Conservation (phyloP, 2,797 vertebrate genomes). For the Notolabrus celidotus region DNA sequence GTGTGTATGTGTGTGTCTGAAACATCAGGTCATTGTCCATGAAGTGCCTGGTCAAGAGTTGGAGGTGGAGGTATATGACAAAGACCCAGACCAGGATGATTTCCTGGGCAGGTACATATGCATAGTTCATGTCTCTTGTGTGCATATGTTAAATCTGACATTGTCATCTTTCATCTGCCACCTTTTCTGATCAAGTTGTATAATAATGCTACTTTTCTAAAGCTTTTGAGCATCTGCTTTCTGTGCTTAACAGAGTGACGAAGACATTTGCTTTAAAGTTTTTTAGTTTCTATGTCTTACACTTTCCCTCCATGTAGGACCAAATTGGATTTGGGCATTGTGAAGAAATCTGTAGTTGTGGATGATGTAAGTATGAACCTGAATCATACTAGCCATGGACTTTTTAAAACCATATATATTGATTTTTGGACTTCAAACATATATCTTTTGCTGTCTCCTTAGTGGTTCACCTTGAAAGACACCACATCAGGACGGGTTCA, state of each 20-base stretch:
- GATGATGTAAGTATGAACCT: conserved; percentile 87
- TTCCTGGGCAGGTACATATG: conserved; percentile 93
- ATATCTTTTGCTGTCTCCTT: conserved; percentile 26
- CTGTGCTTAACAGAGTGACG: not conserved
- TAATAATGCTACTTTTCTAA: not conserved
- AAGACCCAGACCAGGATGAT: conserved; percentile 96
- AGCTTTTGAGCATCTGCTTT: not conserved
- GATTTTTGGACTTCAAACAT: conserved; percentile 6
- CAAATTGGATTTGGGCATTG: conserved; percentile 92
- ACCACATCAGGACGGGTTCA: conserved; percentile 88
- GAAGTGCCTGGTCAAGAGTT: conserved; percentile 96
- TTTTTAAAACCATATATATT: not conserved
- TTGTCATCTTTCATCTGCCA: conserved; percentile 51
- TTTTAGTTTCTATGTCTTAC: not conserved
- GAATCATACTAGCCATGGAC: not conserved
- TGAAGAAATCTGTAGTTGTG: conserved; percentile 86
- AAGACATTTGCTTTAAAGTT: conserved; percentile 8
- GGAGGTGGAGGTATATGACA: conserved; percentile 95
- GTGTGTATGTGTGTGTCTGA: conserved; percentile 75
- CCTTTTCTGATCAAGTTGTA: not conserved
- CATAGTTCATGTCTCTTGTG: conserved; percentile 76
- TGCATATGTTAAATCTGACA: conserved; percentile 69
- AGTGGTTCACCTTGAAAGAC: conserved; percentile 93
- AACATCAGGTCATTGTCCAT: conserved; percentile 92
- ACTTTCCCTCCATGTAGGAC: conserved; percentile 74